A percentile compares a stretch with the other conserved stretches of the same genome.
phyloP scores from a whole-genome alignment of 1,140 invertebrate species.

The Aphidius ervi region DNA sequence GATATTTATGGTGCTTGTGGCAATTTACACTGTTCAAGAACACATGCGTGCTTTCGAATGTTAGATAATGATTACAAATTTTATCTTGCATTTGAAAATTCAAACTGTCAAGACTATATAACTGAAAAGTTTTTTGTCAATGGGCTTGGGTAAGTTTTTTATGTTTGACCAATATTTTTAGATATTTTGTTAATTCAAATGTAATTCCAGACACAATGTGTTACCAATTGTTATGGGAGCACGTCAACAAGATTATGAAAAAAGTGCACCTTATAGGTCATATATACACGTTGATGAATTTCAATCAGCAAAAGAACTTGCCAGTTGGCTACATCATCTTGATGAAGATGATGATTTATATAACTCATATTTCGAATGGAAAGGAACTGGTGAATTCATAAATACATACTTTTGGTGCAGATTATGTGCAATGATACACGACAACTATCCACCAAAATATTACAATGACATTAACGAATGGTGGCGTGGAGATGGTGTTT shows the following conservation, averaged over 20 bases:
- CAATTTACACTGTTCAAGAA: constrained; percentile 68
- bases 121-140: constrained; percentile 97
- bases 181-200: too few species aligned
- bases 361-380: constrained; percentile 89
- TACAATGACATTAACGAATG: constrained; percentile 82
- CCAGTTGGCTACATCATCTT: constrained; percentile 75
- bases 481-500: constrained; percentile 76
- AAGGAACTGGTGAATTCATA: constrained; percentile 89
- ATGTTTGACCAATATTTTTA: constrained; percentile 1
- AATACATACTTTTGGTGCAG: constrained; percentile 95
- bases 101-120: constrained; percentile 93
- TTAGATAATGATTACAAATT: constrained; percentile 96
- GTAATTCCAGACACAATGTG: constrained; percentile 70
- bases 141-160: constrained; percentile 69
- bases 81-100: constrained; percentile 96
- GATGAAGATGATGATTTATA: constrained; percentile 84
- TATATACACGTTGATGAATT: constrained; percentile 95
- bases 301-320: constrained; percentile 75
- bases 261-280: constrained; percentile 81
- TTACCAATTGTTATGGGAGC: constrained; percentile 96
- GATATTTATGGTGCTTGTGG: constrained; percentile 94
- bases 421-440: constrained; percentile 86
- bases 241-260: constrained; percentile 81
- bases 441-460: constrained; percentile 61
- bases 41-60: constrained; percentile 79